phyloP scores from a whole-genome alignment of 2,888 invertebrate species.

The Luffia ferchaultella region DNA sequence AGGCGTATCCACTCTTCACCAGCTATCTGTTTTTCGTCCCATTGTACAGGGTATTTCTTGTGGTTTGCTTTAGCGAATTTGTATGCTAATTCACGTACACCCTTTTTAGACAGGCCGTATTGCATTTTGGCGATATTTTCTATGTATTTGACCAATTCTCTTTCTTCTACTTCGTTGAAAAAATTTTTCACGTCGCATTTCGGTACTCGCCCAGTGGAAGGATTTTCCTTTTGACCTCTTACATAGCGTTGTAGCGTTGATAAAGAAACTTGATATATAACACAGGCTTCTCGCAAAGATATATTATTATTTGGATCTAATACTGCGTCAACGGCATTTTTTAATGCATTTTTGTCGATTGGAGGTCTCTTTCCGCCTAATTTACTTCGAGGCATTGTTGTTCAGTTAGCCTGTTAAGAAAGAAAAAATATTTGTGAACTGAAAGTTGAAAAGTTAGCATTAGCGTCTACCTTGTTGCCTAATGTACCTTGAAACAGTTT shows the following conservation, averaged over 20 bases:
- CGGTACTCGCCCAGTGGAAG: conserved; percentile 9
- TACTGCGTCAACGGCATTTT: conserved; percentile 11
- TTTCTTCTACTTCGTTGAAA: conserved; percentile 5
- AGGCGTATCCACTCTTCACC: neutral
- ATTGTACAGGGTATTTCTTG: neutral
- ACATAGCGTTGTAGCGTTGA: conserved; percentile 13
- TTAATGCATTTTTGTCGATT: conserved; percentile 11
- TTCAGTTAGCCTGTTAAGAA: too few relatives aligned
- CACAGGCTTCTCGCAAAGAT: conserved; percentile 12
- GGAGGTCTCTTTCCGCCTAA: conserved; percentile 7
- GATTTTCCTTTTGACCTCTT: conserved; percentile 12
- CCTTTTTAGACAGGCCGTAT: neutral
- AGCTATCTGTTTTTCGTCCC: neutral
- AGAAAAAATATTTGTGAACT: too few relatives aligned
- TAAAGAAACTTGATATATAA: conserved; percentile 1
- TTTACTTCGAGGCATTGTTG: too few relatives aligned
- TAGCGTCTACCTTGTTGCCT: too few relatives aligned
- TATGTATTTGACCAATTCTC: conserved; percentile 8
- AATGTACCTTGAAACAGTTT: too few relatives aligned
- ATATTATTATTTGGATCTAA: conserved; percentile 13
- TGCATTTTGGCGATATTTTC: neutral
- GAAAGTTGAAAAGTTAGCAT: too few relatives aligned
- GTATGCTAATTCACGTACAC: neutral
- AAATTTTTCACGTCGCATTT: too few relatives aligned
- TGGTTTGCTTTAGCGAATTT: neutral